Percentiles rank a stretch among this genome's conserved stretches.
These are phyloP conservation scores for Ips nitidus DNA, from an alignment of 1,140 invertebrate species.

Conservation along the genomic window DNA sequence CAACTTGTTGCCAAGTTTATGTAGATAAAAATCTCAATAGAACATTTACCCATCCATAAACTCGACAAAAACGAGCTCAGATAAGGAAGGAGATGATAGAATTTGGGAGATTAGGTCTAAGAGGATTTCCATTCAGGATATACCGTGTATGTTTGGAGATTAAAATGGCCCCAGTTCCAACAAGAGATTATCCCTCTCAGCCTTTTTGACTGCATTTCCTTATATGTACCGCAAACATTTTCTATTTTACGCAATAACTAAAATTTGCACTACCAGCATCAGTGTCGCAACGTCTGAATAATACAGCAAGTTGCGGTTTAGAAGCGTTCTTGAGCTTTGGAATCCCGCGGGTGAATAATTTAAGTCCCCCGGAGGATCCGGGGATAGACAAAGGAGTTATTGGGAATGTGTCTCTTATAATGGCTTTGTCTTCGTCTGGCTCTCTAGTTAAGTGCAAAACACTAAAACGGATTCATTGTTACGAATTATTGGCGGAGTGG, in stretches of 20 bases:
- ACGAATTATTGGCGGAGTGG: too few relatives aligned
- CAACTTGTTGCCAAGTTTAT: too few relatives aligned
- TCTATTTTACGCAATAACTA: too few relatives aligned
- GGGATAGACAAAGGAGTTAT: conserved; percentile 12
- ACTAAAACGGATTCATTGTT: too few relatives aligned
- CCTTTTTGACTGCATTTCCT: background rate
- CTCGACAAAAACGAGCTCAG: background rate
- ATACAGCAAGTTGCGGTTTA: conserved; percentile 16
- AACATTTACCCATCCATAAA: background rate
- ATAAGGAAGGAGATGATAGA: conserved; percentile 13
- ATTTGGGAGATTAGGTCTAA: conserved; percentile 16
- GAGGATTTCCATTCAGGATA: conserved; percentile 15
- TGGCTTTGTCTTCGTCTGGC: background rate
- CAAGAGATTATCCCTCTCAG: background rate
- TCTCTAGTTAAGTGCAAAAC: too few relatives aligned
- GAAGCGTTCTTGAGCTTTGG: conserved; percentile 6
- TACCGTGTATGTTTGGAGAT: conserved; percentile 10
- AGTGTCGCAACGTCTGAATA: conserved; percentile 23
- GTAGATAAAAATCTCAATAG: conserved; percentile 2
- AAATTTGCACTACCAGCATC: background rate
- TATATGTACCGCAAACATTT: too few relatives aligned
- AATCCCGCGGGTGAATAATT: conserved; percentile 14
- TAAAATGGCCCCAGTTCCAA: conserved; percentile 9
- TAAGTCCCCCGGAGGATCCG: conserved; percentile 7
- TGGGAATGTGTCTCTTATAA: conserved; percentile 13